Conservation (phyloP, 2,797 vertebrate species). For the Sebastes iracundus region DNA sequence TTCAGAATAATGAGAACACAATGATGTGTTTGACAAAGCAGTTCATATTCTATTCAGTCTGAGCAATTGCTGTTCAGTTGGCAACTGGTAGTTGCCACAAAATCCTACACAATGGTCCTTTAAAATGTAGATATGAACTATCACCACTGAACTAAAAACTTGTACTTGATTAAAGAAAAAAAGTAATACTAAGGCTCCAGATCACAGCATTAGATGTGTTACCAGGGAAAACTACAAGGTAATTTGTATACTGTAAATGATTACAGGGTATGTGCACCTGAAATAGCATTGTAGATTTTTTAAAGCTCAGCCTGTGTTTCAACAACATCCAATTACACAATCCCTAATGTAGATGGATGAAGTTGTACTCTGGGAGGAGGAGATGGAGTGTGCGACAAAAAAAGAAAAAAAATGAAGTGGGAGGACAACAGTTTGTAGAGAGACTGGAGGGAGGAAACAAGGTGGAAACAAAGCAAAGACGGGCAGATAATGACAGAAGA, state of each 20-base stretch:
- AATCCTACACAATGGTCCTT: background rate
- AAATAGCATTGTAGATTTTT: background rate
- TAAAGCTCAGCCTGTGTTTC: background rate
- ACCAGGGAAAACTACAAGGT: constrained; percentile 4
- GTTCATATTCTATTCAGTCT: background rate
- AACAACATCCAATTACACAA: constrained; percentile 15
- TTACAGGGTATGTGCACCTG: constrained; percentile 6
- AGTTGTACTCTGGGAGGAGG: constrained; percentile 8
- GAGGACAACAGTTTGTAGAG: constrained; percentile 15
- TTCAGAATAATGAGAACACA: constrained; percentile 25
- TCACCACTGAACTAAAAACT: background rate
- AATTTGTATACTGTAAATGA: constrained; percentile 7
- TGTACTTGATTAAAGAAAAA: background rate
- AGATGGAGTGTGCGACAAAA: background rate
- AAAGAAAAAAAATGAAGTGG: background rate
- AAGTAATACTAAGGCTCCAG: background rate
- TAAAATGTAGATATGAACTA: constrained; percentile 37
- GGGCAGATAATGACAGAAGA: constrained; percentile 49
- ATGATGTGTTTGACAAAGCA: constrained; percentile 2
- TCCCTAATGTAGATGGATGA: constrained; percentile 21
- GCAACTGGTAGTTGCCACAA: background rate
- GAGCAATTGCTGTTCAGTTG: background rate
- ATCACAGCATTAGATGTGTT: constrained; percentile 10
- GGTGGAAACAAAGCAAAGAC: constrained; percentile 41
- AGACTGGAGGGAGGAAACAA: constrained; percentile 32